Evolutionary conservation across 2,888 invertebrate genomes (phyloP), one percentile per base, ranked within the genome.

Genomic region (Ryuthela nishihirai): DNA sequence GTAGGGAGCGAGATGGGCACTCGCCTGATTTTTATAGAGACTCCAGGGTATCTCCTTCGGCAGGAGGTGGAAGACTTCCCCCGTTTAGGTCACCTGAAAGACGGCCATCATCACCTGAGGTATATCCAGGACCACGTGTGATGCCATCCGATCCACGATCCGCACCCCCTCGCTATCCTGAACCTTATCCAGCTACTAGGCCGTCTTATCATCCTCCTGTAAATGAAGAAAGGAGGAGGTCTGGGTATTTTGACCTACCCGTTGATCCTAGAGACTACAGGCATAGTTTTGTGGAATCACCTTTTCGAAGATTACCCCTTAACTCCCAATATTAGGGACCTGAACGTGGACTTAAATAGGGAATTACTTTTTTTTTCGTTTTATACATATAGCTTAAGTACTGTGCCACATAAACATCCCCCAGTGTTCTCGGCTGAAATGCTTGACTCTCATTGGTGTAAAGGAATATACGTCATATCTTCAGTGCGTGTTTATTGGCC

Each of bases 231-330:
- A 45, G 63, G 10, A 59, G 63, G 35, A 59, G 54, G 36, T 60
- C 59, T 2, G 59, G 53, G 4, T 60, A 63, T 35, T 63, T 62
- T 26, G 60, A 60, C 34, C 44, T 54, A n/a, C 60, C 60, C 6
- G 60, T 54, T n/a, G 54, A 60, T 29, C 60, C 54, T 20, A 54
- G 62, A 20, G 62, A 62, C 52, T 63, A 63, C 34, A 54, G 63
- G 43, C 59, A 63, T 36, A 63, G 63, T 55, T 63, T 60, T 38
- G 59, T 58, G 34, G 63, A 63, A 40, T 47, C 59, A 12, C 52
- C 48, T 9, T 53, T 53, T 24, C 52, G 55, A 41, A 52, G 63
- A 29, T 47, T 63, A 18, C 55, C 59, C 3, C 44, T 63, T 10
- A 54, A 58, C 38, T 50, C 62, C 12, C 56, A 62, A 42, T 62